Evolutionary conservation across 2,888 invertebrate species (phyloP).

Genomic region (Trachelus tabidus): DNA sequence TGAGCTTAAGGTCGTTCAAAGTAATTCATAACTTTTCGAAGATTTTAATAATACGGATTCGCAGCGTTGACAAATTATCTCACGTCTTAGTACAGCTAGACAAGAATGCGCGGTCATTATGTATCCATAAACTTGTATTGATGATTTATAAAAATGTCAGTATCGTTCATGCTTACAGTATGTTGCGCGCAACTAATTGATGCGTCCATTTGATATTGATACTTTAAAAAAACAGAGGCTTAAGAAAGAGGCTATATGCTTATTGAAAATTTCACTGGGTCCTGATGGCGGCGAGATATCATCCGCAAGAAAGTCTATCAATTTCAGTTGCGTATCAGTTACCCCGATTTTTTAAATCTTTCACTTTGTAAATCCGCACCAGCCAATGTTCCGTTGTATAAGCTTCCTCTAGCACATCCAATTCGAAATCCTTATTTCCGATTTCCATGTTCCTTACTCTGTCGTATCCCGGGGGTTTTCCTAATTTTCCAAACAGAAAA

Average conservation of each 20-base stretch:
- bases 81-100: not conserved
- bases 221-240: not conserved
- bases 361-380: constrained; percentile 97
- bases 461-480: constrained; percentile 96
- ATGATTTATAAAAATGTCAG: constrained; percentile 1
- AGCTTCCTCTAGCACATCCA: constrained; percentile 98
- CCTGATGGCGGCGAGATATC: not conserved
- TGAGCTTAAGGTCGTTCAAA: not conserved
- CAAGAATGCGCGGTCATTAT: not conserved
- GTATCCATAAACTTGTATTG: not conserved
- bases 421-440: constrained; percentile 97
- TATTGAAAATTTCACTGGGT: not conserved
- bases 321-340: constrained; percentile 66
- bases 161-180: not conserved
- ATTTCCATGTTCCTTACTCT: constrained; percentile 97
- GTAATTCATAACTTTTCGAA: not conserved
- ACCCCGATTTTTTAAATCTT: constrained; percentile 91
- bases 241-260: not conserved
- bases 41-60: not conserved
- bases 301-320: not conserved
- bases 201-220: not conserved
- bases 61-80: not conserved
- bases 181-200: not conserved
- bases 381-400: constrained; percentile 99
- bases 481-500: constrained; percentile 58